Conservation (phyloP, 2,113 vertebrate species). For the Scatophagus argus region DNA sequence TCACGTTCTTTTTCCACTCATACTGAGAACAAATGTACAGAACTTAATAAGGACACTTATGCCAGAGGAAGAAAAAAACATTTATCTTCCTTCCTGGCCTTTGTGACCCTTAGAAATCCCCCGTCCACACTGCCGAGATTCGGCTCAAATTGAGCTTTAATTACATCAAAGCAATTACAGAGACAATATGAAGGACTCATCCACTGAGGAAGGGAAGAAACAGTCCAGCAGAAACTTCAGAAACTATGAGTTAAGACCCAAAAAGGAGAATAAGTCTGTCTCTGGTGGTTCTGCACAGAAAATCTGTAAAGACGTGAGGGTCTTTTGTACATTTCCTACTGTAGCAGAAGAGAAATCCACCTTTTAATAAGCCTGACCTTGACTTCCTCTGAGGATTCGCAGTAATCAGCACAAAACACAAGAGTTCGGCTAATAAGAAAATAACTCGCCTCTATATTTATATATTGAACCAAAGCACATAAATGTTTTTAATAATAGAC, state of each 20-base stretch:
- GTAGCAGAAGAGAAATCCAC: neutral
- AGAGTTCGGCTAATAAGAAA: neutral
- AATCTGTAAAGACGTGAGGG: neutral
- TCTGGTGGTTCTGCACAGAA: slow-evolving; percentile 17
- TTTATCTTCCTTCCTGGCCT: slow-evolving; percentile 30
- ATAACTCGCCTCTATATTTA: too few relatives aligned
- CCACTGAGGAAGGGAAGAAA: slow-evolving; percentile 40
- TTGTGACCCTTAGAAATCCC: slow-evolving; percentile 61
- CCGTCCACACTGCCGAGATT: slow-evolving; percentile 27
- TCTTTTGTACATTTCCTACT: neutral
- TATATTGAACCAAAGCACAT: too few relatives aligned
- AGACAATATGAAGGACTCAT: slow-evolving; percentile 31
- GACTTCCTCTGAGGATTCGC: neutral
- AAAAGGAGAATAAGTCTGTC: neutral
- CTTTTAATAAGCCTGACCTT: too few relatives aligned
- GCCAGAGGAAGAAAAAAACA: slow-evolving; percentile 8
- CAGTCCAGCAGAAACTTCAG: slow-evolving; percentile 25
- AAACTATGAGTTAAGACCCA: slow-evolving; percentile 16
- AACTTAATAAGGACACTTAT: neutral
- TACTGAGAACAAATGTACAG: too few relatives aligned
- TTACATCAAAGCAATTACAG: slow-evolving; percentile 68
- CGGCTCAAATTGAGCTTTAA: slow-evolving; percentile 47
- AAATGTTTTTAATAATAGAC: too few relatives aligned
- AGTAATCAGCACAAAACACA: neutral
- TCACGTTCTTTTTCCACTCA: neutral